These are phyloP conservation scores for Plecotus auritus DNA, from an alignment of 2,113 vertebrate genomes.

Conservation along the genomic window DNA sequence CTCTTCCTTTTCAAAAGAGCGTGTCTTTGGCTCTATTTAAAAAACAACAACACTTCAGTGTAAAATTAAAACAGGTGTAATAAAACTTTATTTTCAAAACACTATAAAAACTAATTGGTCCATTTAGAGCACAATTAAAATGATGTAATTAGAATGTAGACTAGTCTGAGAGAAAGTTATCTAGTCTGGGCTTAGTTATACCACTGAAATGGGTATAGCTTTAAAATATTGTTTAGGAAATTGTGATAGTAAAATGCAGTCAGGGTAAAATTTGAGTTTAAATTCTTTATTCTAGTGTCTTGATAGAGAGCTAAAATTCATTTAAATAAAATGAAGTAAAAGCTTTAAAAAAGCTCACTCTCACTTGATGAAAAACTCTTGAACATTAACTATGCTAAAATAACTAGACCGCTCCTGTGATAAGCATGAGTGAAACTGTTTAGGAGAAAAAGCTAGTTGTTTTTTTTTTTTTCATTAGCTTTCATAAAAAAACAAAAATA, in stretches of 20 bases:
- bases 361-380: background rate
- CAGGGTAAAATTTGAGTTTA: background rate
- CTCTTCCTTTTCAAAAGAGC: background rate
- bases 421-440: background rate
- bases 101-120: background rate
- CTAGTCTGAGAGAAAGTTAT: background rate
- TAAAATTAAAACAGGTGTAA: background rate
- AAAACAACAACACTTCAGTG: background rate
- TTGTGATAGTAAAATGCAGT: background rate
- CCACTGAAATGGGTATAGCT: background rate
- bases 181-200: background rate
- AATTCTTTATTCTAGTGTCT: background rate
- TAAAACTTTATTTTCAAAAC: background rate
- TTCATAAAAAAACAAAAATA: background rate
- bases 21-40: background rate
- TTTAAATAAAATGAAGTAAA: background rate
- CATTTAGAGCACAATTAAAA: slow-evolving; percentile 17
- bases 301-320: background rate
- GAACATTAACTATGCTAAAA: background rate
- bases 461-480: background rate
- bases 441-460: background rate
- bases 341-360: background rate
- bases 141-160: background rate
- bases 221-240: background rate
- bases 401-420: background rate